These are phyloP conservation scores for Sebastes variabilis DNA, from an alignment of 2,797 vertebrate species.

Conservation along the genomic window DNA sequence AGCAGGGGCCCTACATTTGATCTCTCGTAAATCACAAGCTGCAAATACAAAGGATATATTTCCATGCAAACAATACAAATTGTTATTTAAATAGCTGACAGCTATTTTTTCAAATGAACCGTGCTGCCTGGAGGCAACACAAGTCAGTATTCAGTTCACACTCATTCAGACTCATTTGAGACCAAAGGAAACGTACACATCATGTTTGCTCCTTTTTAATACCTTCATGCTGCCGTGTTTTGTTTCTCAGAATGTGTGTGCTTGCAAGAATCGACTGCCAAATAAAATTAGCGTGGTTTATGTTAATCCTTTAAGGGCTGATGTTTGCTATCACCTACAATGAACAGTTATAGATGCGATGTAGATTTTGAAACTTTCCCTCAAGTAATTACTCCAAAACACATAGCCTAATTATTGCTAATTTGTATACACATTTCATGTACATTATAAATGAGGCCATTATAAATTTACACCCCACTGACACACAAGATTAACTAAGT, in stretches of 20 bases:
- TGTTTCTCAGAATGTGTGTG: constrained; percentile 1
- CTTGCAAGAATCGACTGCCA: neutral
- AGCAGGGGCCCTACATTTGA: constrained; percentile 33
- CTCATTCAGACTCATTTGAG: constrained; percentile 1
- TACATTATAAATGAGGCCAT: neutral
- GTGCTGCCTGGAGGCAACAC: constrained; percentile 20
- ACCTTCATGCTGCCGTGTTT: neutral
- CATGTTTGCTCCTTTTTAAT: constrained; percentile 18
- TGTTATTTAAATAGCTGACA: constrained; percentile 39
- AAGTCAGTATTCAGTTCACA: constrained; percentile 35
- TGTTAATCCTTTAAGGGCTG: neutral
- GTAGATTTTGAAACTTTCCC: neutral
- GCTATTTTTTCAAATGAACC: constrained; percentile 19
- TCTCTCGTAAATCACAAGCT: constrained; percentile 47
- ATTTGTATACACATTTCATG: neutral
- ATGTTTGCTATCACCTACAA: neutral
- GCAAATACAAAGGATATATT: constrained; percentile 32
- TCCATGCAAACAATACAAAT: constrained; percentile 26
- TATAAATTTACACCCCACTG: neutral
- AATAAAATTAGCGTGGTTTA: constrained; percentile 17
- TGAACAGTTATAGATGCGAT: neutral
- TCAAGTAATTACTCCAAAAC: neutral
- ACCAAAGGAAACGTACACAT: constrained; percentile 37
- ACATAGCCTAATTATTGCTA: neutral
- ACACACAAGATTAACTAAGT: neutral